Evolutionary conservation across 1,140 invertebrate species (phyloP).

Genomic region (Brachionus manjavacas): DNA sequence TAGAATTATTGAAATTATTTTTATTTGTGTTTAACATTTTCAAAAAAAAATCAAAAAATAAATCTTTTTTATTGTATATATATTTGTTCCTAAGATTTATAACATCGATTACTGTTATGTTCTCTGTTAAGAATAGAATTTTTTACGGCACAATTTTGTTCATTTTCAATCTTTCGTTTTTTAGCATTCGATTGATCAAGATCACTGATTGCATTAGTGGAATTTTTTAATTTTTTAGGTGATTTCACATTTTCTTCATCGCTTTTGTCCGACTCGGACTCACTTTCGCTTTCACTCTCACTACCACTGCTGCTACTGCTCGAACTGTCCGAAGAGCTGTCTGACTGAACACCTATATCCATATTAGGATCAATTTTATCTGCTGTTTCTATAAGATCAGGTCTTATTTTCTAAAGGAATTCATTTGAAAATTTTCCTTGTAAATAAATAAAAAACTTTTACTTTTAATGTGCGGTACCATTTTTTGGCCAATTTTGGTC

Average conservation of each 20-base stretch:
- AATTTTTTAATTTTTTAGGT: neutral
- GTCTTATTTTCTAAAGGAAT: constrained; percentile 63
- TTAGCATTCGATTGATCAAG: neutral
- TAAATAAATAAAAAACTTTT: neutral
- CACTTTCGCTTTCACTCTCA: constrained; percentile 47
- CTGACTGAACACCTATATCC: constrained; percentile 83
- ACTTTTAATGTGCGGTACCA: constrained; percentile 76
- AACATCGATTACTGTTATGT: neutral
- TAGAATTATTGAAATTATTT: neutral
- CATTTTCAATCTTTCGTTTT: constrained; percentile 6
- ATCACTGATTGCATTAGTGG: neutral
- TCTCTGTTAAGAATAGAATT: constrained; percentile 7
- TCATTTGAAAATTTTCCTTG: constrained; percentile 47
- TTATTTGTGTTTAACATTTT: neutral
- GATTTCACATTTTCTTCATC: neutral
- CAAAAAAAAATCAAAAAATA: neutral
- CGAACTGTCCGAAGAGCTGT: constrained; percentile 83
- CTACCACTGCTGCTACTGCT: constrained; percentile 69
- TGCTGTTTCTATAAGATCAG: constrained; percentile 75
- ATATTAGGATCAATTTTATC: constrained; percentile 77
- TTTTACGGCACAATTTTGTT: constrained; percentile 34
- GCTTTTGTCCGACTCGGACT: constrained; percentile 1
- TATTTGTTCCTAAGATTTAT: neutral
- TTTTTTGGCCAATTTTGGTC: constrained; percentile 85
- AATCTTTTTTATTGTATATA: too few species aligned